A percentile compares a stretch with the other conserved stretches of the same genome.
Conservation (phyloP, 1,140 invertebrate genomes). For the Rhopalosiphum maidis region DNA sequence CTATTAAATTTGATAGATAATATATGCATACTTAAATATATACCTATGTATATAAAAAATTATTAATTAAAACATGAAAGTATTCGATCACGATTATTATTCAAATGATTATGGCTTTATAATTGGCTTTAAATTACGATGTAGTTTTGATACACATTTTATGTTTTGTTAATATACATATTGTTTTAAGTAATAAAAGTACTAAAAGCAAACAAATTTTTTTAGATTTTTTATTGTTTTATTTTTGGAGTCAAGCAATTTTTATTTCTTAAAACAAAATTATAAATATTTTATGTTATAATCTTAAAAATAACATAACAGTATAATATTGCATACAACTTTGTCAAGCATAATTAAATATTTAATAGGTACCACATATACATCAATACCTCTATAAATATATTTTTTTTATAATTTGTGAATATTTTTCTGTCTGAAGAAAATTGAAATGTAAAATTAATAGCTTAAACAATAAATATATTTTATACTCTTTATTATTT, state of each 20-base stretch:
- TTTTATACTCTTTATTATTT: not conserved
- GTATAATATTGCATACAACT: not conserved
- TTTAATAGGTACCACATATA: not conserved
- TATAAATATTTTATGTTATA: not conserved
- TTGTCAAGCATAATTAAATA: not conserved
- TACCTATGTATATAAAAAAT: not conserved
- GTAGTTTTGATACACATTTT: not conserved
- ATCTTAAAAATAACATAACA: not conserved
- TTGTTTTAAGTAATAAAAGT: not conserved
- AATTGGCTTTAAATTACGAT: not conserved
- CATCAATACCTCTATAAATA: not conserved
- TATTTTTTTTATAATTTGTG: not conserved
- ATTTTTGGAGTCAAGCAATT: not conserved
- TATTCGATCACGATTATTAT: not conserved
- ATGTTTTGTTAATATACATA: not conserved
- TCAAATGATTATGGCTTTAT: not conserved
- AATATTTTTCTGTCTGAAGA: not conserved
- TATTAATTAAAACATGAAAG: constrained; percentile 6
- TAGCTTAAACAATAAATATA: not conserved
- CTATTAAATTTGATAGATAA: not conserved
- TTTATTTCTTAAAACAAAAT: not conserved
- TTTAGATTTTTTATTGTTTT: not conserved
- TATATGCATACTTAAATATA: not conserved
- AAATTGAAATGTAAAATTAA: not conserved
- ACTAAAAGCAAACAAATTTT: not conserved